Conservation (phyloP, 53 echinoderm and acorn worm species). For the Astropecten irregularis region DNA sequence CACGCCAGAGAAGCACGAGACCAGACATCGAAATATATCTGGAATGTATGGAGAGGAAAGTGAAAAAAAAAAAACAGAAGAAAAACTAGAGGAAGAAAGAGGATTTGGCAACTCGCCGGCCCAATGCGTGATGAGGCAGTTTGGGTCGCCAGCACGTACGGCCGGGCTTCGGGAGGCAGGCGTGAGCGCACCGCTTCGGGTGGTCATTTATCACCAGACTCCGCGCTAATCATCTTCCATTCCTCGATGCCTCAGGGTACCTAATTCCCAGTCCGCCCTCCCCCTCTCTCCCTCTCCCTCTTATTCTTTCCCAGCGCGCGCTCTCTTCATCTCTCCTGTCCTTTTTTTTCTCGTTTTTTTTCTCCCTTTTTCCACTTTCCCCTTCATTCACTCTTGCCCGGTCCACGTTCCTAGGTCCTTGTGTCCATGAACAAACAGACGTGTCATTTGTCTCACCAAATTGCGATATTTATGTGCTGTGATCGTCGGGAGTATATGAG, state of each 20-base stretch:
- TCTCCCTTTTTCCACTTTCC: too few relatives aligned
- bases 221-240: conserved; percentile 53
- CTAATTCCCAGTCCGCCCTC: conserved; percentile 12
- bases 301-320: not conserved
- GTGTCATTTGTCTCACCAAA: conserved; percentile 62
- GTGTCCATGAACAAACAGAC: conserved; percentile 56
- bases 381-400: too few relatives aligned
- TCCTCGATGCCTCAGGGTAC: conserved; percentile 26
- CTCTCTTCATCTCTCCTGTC: too few relatives aligned
- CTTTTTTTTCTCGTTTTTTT: too few relatives aligned
- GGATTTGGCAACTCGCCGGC: not conserved
- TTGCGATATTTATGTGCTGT: conserved; percentile 56
- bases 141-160: conserved; percentile 51
- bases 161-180: not conserved
- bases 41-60: not conserved
- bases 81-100: not conserved
- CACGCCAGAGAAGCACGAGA: not conserved
- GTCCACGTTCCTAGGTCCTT: conserved; percentile 22
- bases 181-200: conserved; percentile 30
- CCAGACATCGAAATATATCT: too few relatives aligned
- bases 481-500: not conserved
- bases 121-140: conserved; percentile 32
- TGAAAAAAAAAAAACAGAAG: not conserved
- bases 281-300: conserved; percentile 1
- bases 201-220: conserved; percentile 59